Percentiles rank a stretch among this genome's conserved stretches.
These are phyloP conservation scores for Lutjanus erythropterus DNA, from an alignment of 2,113 vertebrate genomes.

Conservation along the genomic window DNA sequence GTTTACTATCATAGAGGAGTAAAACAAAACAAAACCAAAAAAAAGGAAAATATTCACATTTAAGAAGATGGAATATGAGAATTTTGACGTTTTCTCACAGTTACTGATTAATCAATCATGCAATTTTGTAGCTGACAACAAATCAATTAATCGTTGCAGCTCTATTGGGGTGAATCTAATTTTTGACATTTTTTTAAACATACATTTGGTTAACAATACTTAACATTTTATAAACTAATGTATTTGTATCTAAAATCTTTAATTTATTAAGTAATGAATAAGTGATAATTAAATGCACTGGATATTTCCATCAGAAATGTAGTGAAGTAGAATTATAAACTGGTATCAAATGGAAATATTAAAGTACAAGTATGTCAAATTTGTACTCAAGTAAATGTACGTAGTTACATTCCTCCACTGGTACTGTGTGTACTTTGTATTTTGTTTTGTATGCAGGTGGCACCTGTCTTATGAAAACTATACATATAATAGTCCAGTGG, in stretches of 20 bases:
- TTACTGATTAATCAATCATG: no score
- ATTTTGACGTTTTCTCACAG: no score
- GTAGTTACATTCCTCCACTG: not conserved
- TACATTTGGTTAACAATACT: not conserved
- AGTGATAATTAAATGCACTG: not conserved
- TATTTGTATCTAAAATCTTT: constrained; percentile 1
- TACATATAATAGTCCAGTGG: no score
- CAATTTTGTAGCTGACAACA: no score
- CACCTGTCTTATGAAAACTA: no score
- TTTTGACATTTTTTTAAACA: not conserved
- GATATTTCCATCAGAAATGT: not conserved
- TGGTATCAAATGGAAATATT: constrained; percentile 1
- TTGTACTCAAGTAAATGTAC: not conserved
- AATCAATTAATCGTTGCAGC: no score
- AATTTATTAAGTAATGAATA: not conserved
- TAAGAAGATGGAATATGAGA: no score
- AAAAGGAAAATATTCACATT: no score
- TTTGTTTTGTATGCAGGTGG: no score
- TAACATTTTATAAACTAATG: not conserved
- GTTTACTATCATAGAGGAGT: no score
- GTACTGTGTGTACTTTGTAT: not conserved
- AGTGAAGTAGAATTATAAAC: not conserved
- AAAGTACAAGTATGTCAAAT: not conserved
- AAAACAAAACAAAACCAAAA: no score
- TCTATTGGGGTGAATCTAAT: not conserved